Conservation (phyloP, 2,113 vertebrate genomes). For the Psettodes erumei region DNA sequence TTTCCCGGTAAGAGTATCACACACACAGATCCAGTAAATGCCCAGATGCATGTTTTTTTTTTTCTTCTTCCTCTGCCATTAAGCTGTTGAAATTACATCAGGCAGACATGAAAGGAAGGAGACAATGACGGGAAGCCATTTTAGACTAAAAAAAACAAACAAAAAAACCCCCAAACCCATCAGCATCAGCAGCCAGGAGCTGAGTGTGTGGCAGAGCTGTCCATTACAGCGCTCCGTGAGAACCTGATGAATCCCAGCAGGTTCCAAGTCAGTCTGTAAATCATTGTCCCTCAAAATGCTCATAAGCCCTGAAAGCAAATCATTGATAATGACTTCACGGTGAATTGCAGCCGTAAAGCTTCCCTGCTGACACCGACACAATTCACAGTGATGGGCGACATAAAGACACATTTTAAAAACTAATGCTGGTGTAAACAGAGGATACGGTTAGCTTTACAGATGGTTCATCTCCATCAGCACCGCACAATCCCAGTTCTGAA, state of each 20-base stretch:
- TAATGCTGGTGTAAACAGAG: conserved; percentile 46
- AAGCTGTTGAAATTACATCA: conserved; percentile 49
- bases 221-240: conserved; percentile 57
- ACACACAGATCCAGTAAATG: conserved; percentile 36
- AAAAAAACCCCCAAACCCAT: too few species aligned
- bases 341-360: conserved; percentile 49
- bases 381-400: conserved; percentile 41
- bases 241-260: conserved; percentile 72
- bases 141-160: conserved; percentile 44
- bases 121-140: conserved; percentile 60
- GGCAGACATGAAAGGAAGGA: conserved; percentile 49
- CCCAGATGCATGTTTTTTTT: conserved; percentile 10
- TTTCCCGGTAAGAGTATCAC: conserved; percentile 9
- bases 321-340: conserved; percentile 70
- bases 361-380: conserved; percentile 49
- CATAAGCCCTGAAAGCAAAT: conserved; percentile 66
- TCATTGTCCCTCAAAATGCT: conserved; percentile 62
- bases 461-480: conserved; percentile 3
- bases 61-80: conserved; percentile 8
- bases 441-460: conserved; percentile 4
- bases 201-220: conserved; percentile 43
- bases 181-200: conserved; percentile 30
- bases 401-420: conserved; percentile 44
- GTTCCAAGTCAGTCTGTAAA: conserved; percentile 52
- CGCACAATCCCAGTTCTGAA: neutral